phyloP scores from a whole-genome alignment of 1,140 invertebrate species.

The Reticulitermes speratus region DNA sequence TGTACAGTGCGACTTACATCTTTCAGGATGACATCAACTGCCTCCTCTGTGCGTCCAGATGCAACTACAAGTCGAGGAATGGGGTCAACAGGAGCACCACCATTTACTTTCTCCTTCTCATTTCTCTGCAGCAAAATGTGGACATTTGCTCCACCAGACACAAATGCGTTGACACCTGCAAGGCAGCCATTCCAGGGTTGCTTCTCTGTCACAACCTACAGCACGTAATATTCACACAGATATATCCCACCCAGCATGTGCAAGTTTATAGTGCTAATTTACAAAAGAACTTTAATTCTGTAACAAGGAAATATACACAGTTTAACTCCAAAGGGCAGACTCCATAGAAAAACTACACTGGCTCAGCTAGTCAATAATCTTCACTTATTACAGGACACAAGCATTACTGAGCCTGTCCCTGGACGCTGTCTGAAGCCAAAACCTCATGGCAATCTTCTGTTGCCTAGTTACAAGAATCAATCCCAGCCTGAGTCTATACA shows the following conservation, averaged over 20 bases:
- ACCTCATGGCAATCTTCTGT: no score
- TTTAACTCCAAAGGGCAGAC: not conserved
- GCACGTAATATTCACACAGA: not conserved
- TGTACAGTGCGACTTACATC: no score
- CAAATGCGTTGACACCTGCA: slow-evolving; percentile 61
- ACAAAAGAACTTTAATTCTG: not conserved
- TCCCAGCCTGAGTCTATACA: no score
- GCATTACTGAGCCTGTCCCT: no score
- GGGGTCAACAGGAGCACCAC: slow-evolving; percentile 50
- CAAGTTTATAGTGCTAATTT: not conserved
- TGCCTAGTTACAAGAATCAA: no score
- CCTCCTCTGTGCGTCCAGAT: no score
- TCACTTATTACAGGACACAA: no score
- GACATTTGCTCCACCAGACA: slow-evolving; percentile 63
- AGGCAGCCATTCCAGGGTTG: slow-evolving; percentile 61
- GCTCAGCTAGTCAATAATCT: not conserved
- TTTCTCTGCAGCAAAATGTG: slow-evolving; percentile 65
- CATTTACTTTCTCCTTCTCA: slow-evolving; percentile 48
- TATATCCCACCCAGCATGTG: not conserved
- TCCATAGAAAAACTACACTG: no score
- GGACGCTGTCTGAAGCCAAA: no score
- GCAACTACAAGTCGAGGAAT: slow-evolving; percentile 45
- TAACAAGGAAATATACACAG: not conserved
- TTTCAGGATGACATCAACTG: no score
- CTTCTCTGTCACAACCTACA: slow-evolving; percentile 62